Conservation (phyloP, 2,797 vertebrate species). For the Darevskia mixta region DNA sequence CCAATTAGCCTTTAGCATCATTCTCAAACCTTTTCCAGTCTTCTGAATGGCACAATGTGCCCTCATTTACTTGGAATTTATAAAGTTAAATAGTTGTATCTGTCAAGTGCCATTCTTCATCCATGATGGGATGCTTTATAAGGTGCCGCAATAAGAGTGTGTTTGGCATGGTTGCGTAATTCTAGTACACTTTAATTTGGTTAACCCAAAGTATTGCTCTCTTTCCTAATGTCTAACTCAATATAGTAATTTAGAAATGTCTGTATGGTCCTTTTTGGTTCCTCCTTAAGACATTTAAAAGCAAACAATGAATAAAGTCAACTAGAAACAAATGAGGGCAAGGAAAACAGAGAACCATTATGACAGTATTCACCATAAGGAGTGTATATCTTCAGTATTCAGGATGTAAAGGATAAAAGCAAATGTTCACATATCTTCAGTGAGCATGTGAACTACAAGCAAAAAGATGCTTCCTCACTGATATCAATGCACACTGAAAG, state of each 20-base stretch:
- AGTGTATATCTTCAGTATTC: background rate
- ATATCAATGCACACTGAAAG: background rate
- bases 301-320: background rate
- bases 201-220: background rate
- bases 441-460: background rate
- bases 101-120: slow-evolving; percentile 46
- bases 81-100: slow-evolving; percentile 29
- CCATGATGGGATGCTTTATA: background rate
- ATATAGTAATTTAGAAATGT: background rate
- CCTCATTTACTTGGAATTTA: slow-evolving; percentile 41
- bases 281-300: background rate
- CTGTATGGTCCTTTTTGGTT: background rate
- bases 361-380: background rate
- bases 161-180: slow-evolving; percentile 17
- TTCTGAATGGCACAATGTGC: background rate
- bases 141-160: background rate
- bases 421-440: background rate
- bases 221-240: background rate
- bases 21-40: background rate
- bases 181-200: background rate
- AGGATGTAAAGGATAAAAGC: background rate
- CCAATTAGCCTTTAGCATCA: slow-evolving; percentile 28
- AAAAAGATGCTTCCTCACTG: background rate
- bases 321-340: background rate
- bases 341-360: background rate